These are phyloP conservation scores for Charadrius vociferus DNA, from an alignment of 2,113 vertebrate species.

Conservation along the genomic window DNA sequence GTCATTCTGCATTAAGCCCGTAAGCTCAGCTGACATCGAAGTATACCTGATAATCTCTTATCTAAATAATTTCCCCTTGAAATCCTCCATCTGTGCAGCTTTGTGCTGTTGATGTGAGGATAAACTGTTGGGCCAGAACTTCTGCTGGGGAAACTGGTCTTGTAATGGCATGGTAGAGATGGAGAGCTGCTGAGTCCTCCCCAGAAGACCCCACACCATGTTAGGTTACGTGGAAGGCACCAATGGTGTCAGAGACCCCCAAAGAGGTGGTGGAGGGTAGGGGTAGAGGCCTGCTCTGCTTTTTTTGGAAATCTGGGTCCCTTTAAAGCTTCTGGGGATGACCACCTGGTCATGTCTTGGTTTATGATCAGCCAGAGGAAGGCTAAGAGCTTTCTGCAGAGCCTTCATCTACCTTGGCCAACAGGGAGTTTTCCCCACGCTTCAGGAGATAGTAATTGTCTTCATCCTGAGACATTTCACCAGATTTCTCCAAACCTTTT, in stretches of 20 bases:
- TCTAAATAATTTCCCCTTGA: conserved; percentile 61
- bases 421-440: accelerated
- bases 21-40: conserved; percentile 20
- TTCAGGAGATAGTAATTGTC: neutral
- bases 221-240: neutral
- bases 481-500: neutral
- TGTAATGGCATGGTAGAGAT: accelerated
- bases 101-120: neutral
- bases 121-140: neutral
- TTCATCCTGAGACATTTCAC: neutral
- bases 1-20: conserved; percentile 57
- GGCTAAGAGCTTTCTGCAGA: neutral
- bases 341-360: neutral
- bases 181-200: neutral
- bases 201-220: neutral
- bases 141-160: neutral
- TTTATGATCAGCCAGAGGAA: neutral
- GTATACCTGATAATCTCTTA: conserved; percentile 55
- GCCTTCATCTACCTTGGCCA: neutral
- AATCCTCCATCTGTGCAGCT: conserved; percentile 39
- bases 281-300: neutral
- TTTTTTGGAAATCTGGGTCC: neutral
- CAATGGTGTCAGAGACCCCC: neutral
- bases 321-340: neutral
- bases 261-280: neutral